Conservation (phyloP, 1,140 invertebrate species). For the Heliconius hewitsoni region DNA sequence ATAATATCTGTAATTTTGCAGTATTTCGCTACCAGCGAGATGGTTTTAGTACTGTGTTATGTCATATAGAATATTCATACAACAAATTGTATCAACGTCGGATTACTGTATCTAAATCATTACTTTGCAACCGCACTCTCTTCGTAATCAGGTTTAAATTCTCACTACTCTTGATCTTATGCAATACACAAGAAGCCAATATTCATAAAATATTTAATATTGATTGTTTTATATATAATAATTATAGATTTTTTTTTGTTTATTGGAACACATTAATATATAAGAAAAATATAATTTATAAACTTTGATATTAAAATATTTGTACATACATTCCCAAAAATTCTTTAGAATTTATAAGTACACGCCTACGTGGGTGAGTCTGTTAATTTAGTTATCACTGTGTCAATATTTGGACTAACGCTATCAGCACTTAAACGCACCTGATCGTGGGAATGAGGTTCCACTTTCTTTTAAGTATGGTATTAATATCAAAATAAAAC, state of each 20-base stretch:
- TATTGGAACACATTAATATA: not conserved
- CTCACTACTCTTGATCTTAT: not conserved
- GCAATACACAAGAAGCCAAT: not conserved
- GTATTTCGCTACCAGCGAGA: no score
- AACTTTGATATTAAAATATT: not conserved
- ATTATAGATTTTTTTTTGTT: not conserved
- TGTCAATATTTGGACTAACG: slow-evolving; percentile 51
- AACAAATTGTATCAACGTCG: no score
- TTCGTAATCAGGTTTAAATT: not conserved
- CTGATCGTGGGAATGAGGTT: slow-evolving; percentile 58
- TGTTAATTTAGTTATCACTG: slow-evolving; percentile 49
- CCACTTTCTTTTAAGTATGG: slow-evolving; percentile 40
- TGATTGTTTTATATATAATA: no score
- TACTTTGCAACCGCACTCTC: no score
- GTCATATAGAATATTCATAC: no score
- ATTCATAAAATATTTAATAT: not conserved
- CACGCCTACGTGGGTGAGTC: slow-evolving; percentile 25
- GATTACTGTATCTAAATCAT: no score
- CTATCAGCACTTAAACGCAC: slow-evolving; percentile 47
- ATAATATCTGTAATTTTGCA: no score
- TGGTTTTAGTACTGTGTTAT: no score
- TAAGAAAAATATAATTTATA: not conserved
- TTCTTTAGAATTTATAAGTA: slow-evolving; percentile 10
- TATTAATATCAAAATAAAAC: slow-evolving; percentile 14
- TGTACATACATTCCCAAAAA: not conserved